These are phyloP conservation scores for Leptopilina boulardi DNA, from an alignment of 1,140 invertebrate species.

Conservation along the genomic window DNA sequence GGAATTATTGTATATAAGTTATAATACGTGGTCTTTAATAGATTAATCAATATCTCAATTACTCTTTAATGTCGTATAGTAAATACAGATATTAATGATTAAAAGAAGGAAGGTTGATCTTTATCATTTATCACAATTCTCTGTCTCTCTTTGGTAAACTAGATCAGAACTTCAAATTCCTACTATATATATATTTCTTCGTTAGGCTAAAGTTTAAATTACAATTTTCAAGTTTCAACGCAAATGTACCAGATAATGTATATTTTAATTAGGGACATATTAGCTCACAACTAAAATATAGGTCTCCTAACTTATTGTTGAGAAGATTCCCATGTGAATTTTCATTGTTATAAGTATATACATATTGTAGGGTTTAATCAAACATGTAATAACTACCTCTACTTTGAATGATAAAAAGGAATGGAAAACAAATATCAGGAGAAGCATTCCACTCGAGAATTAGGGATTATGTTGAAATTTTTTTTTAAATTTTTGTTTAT, in stretches of 20 bases:
- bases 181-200: not conserved
- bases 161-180: not conserved
- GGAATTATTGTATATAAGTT: not conserved
- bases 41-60: not conserved
- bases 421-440: too few species aligned
- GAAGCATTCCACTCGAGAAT: too few species aligned
- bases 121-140: not conserved
- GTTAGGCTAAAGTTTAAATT: not conserved
- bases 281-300: not conserved
- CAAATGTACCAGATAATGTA: not conserved
- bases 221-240: not conserved
- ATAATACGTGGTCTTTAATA: not conserved
- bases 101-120: not conserved
- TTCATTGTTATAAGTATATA: not conserved
- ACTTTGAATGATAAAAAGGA: too few species aligned
- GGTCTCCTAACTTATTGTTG: not conserved
- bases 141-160: not conserved
- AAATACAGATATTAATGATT: not conserved
- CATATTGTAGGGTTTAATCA: too few species aligned
- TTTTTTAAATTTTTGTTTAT: too few species aligned
- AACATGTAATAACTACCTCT: too few species aligned
- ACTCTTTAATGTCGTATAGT: not conserved
- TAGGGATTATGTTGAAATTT: too few species aligned
- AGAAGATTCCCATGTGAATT: not conserved
- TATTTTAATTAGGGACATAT: too few species aligned